These are phyloP conservation scores for Chondrilla cf. caribensis DNA, from an alignment of 37 sponge, comb jelly and placozoan species.

Conservation along the genomic window DNA sequence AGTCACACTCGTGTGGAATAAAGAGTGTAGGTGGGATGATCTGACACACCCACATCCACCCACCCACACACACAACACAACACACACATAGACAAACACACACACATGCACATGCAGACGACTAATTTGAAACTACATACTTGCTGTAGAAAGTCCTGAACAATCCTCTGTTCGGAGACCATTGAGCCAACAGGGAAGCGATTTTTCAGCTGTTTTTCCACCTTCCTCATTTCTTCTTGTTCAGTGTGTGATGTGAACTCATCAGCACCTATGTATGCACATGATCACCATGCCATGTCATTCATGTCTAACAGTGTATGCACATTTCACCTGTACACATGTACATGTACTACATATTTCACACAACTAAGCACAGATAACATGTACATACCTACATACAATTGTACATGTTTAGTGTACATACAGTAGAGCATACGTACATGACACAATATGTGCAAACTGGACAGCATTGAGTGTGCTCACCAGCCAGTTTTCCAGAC, in stretches of 20 bases:
- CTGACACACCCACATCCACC: too few species aligned
- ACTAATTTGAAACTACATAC: constrained; percentile 35
- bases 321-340: background rate
- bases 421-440: too few species aligned
- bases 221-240: constrained; percentile 88
- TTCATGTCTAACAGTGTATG: too few species aligned
- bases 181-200: constrained; percentile 95
- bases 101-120: too few species aligned
- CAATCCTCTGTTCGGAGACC: constrained; percentile 95
- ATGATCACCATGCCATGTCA: background rate
- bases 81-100: too few species aligned
- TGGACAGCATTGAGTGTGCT: too few species aligned
- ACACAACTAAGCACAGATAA: too few species aligned
- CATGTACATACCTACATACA: too few species aligned
- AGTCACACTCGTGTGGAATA: too few species aligned
- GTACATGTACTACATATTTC: background rate
- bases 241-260: constrained; percentile 89
- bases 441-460: too few species aligned
- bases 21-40: background rate
- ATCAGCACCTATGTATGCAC: constrained; percentile 71
- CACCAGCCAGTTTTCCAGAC: constrained; percentile 87
- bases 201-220: constrained; percentile 93
- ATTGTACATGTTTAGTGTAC: too few species aligned
- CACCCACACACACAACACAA: too few species aligned
- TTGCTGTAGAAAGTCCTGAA: constrained; percentile 94